Evolutionary conservation across 2,797 vertebrate genomes (phyloP).

Genomic region (Myotis vivesi): DNA sequence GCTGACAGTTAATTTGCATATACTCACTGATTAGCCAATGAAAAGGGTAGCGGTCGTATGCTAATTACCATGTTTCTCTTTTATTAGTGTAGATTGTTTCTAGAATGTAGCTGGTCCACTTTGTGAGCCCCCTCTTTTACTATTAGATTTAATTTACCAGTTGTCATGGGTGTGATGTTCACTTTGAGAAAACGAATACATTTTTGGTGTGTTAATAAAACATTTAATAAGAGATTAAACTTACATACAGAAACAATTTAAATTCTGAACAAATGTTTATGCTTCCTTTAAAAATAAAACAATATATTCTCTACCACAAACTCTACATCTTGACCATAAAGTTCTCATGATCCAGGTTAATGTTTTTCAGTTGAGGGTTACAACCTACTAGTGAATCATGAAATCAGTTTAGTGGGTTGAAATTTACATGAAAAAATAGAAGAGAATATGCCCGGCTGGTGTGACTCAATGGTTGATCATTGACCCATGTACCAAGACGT

Average conservation of each 20-base stretch:
- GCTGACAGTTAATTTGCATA: no score
- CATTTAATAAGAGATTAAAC: not conserved
- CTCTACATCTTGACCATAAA: not conserved
- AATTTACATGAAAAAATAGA: not conserved
- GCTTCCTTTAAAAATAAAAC: conserved; percentile 37
- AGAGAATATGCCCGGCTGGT: not conserved
- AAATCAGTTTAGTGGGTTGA: conserved; percentile 12
- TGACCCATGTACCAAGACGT: not conserved
- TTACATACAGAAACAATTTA: conserved; percentile 20
- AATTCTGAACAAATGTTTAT: conserved; percentile 21
- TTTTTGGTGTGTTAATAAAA: conserved; percentile 33
- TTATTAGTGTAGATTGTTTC: no score
- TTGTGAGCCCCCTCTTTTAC: not conserved
- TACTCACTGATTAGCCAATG: no score
- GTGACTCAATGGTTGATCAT: not conserved
- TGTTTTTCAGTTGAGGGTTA: not conserved
- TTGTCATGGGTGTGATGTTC: not conserved
- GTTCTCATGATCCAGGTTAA: not conserved
- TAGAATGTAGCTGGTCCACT: not conserved
- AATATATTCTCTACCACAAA: conserved; percentile 7
- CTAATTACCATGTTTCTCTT: no score
- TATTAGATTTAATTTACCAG: conserved; percentile 4
- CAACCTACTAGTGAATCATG: not conserved
- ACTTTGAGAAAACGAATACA: not conserved
- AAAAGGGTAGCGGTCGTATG: no score